phyloP scores from a whole-genome alignment of 2,113 vertebrate genomes.

The Vulpes vulpes region DNA sequence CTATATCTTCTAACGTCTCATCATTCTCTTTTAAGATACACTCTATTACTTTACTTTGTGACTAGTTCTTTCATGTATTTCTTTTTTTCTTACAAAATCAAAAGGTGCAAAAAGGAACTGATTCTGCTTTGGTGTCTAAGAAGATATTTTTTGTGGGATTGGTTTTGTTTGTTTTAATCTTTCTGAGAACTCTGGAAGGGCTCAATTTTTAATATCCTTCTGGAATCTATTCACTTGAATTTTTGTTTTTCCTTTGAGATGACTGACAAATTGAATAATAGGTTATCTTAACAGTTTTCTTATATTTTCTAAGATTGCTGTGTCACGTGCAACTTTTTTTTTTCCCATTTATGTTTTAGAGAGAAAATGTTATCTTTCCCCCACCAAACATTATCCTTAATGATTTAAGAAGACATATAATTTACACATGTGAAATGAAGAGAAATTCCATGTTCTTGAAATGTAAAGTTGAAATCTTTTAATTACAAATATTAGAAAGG shows the following conservation, averaged over 20 bases:
- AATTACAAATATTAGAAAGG: background rate
- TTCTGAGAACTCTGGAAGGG: background rate
- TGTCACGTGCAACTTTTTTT: background rate
- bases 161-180: background rate
- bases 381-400: background rate
- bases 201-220: constrained; percentile 28
- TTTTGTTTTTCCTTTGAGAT: constrained; percentile 3
- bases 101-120: background rate
- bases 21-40: background rate
- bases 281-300: constrained; percentile 4
- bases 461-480: constrained; percentile 28
- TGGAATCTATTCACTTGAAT: background rate
- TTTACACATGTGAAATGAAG: background rate
- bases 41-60: background rate
- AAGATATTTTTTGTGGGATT: background rate
- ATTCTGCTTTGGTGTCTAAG: background rate
- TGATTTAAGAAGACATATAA: background rate
- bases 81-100: background rate
- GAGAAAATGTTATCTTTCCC: background rate
- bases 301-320: background rate
- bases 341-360: constrained; percentile 5
- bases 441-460: background rate
- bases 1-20: background rate
- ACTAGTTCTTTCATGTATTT: background rate
- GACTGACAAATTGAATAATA: constrained; percentile 20